These are phyloP conservation scores for Nerophis ophidion DNA, from an alignment of 2,113 vertebrate genomes.

Conservation along the genomic window DNA sequence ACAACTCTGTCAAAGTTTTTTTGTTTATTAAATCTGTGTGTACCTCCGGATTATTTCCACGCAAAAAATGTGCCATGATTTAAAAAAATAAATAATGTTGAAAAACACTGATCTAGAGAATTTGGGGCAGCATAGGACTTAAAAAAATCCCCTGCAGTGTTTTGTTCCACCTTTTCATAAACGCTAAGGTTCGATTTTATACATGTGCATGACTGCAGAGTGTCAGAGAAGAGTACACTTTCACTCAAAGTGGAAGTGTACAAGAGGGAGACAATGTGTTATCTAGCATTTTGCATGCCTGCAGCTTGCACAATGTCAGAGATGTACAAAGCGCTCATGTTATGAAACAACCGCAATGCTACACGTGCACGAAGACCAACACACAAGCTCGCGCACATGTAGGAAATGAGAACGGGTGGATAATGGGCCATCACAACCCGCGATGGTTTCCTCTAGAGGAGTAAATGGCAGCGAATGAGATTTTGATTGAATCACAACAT, in stretches of 20 bases:
- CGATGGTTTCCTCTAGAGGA: constrained; percentile 65
- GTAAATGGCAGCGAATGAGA: constrained; percentile 64
- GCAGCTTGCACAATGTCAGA: constrained; percentile 7
- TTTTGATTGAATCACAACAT: constrained; percentile 63
- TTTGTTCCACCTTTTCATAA: too few relatives aligned
- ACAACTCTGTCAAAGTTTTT: too few relatives aligned
- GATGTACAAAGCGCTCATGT: constrained; percentile 17
- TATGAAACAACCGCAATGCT: constrained; percentile 32
- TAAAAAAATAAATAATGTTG: too few relatives aligned
- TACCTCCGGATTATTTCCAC: too few relatives aligned
- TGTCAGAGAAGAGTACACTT: constrained; percentile 11
- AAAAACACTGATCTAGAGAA: too few relatives aligned
- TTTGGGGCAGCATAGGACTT: too few relatives aligned
- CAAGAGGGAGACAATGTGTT: constrained; percentile 2
- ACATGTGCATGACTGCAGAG: background rate
- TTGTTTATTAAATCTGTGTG: too few relatives aligned
- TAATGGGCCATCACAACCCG: constrained; percentile 62
- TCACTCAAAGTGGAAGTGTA: constrained; percentile 7
- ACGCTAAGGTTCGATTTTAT: background rate
- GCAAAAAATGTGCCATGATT: too few relatives aligned
- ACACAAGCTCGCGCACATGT: constrained; percentile 35
- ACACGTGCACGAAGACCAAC: constrained; percentile 14
- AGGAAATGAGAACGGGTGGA: constrained; percentile 67
- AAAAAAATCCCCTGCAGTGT: too few relatives aligned
- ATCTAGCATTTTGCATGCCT: background rate